Base-by-base conservation (phyloP, 2,797 vertebrate genomes). In the Macrochelys suwanniensis region DNA sequence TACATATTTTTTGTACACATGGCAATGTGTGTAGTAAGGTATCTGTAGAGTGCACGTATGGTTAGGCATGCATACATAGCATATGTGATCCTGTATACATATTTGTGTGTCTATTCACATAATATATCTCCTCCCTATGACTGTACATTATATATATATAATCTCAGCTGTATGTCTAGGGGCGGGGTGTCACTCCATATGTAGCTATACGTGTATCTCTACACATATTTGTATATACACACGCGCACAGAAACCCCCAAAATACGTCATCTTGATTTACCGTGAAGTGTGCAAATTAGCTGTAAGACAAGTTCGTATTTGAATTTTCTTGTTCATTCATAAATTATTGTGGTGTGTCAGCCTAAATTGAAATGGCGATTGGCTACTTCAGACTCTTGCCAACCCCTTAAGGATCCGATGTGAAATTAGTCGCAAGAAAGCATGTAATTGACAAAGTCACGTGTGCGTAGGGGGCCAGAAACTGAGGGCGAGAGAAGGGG, bases 361-460 rank as follows among this genome's bases (percentile, higher is more conserved):
- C 97, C 95, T 92, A 59, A 92, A 95, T 97, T 97, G 98, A 96
- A 97, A 98, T 98, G 97, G 97, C 98, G 97, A 99, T 99, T 99
- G 99, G 98, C 98, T 98, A 76, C 96, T 98, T 91, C 97, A 97
- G 96, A 95, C 97, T 97, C 95, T 97, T 96, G 98, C 98, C 98
- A 97, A 97, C 97, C 98, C 98, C 98, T 98, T 96, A 97, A 98
- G 97, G 97, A 98, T 97, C 97, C 97, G 98, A 98, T 98, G 98
- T 98, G 98, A 98, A 98, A 98, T 98, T 98, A 98, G 98, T 97
- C 98, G 98, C 98, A 98, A 99, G 98, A 98, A 99, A 99, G 99
- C 99, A 98, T 99, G 99, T 99, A 99, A 99, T 99, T 99, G 99
- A 98, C 98, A 98, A 97, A 98, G 99, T 99, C 99, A 99, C 99